Evolutionary conservation across 2,888 invertebrate genomes (phyloP), one percentile per base, ranked within the genome.

Genomic region (Tryphoninae sp.): DNA sequence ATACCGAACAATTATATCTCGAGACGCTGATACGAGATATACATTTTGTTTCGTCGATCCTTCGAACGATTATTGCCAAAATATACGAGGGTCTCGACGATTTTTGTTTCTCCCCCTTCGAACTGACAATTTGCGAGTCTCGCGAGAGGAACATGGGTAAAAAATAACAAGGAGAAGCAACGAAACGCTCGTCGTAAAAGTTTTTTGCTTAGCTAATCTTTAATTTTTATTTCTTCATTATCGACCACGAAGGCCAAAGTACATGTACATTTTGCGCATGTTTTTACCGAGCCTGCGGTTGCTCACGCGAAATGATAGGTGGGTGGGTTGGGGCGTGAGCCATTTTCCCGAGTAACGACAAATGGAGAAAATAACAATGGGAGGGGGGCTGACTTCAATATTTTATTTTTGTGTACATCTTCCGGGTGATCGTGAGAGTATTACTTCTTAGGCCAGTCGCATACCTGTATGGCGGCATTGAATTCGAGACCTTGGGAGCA

Each of bases 401-500:
- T 26, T 13, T 26, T 26, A 3, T 26, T 26, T 26, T 26, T 26
- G 26, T 26, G 26, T 3, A 2, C 19, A 33, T 33, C 33, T 6
- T 33, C 6, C 4, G 33, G 33, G 33, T 0, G 33, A 33, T 33
- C 33, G 33, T 33, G 33, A 6, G 33, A 33, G 33, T 33, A 33
- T 45, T 45, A 45, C 2, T 45, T 0, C 3, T 9, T 6, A 16
- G 45, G 40, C 73, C 78, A 75, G 16, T 84, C 80, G 40, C 81
- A 83, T 19, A 19, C 3, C 6, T 42, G 23, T 8, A 11, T 33
- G 0, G 26, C 7, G 2, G 58, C 7, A 1, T 80, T 80, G 49
- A 26, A 82, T 55, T 55, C 68, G 4, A 81, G 64, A 19, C 78
- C 62, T 2, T 2, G 1, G 3, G 68, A 16, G 22, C 84, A 83